A percentile compares a stretch with the other conserved stretches of the same genome.
Conservation (phyloP, 53 echinoderm and acorn worm genomes). For the Echinarachnius parma region DNA sequence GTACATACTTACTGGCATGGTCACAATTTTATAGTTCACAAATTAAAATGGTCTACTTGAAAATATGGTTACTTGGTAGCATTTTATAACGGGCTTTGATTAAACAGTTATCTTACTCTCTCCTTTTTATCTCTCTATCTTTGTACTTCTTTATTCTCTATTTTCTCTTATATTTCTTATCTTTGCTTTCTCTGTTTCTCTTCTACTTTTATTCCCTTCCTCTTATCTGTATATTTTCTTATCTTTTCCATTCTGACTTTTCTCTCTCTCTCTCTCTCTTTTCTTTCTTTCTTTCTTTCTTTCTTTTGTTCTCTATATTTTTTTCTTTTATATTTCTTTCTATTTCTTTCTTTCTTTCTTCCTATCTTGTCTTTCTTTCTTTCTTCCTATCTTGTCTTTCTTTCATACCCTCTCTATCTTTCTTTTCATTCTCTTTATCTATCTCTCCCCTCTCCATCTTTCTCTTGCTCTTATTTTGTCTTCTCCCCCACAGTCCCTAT, state of each 20-base stretch:
- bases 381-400: not conserved
- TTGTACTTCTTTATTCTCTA: not conserved
- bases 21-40: too few relatives aligned
- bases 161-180: not conserved
- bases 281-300: not conserved
- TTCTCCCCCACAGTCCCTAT: constrained; percentile 20
- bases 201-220: not conserved
- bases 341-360: not conserved
- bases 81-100: too few relatives aligned
- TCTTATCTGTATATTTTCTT: not conserved
- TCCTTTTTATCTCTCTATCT: constrained; percentile 2
- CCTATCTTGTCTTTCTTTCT: not conserved
- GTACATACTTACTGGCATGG: too few relatives aligned
- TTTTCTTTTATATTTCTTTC: not conserved
- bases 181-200: not conserved
- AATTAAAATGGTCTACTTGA: too few relatives aligned
- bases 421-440: not conserved
- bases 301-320: not conserved
- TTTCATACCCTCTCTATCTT: not conserved
- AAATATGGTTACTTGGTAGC: too few relatives aligned
- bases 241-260: not conserved
- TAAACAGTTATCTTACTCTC: not conserved
- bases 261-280: constrained; percentile 2
- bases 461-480: not conserved
- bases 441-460: not conserved